A percentile compares a stretch with the other conserved stretches of the same genome.
phyloP scores from a whole-genome alignment of 92 coral and sea anemone genomes.

The Hydrozoanthus gracilis region DNA sequence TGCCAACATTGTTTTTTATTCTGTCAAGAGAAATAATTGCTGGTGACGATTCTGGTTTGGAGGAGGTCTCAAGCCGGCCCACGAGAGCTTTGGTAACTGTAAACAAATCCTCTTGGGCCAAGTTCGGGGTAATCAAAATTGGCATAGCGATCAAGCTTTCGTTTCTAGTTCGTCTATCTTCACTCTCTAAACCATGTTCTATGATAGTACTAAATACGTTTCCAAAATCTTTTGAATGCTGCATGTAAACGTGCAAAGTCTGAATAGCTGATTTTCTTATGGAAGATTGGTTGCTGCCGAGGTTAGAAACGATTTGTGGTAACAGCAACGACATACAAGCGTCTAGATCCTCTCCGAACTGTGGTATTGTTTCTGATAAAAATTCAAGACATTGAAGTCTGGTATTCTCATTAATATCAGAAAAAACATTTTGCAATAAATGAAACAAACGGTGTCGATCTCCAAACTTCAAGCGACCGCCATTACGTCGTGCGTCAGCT shows the following conservation, averaged over 20 bases:
- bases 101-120: conserved; percentile 97
- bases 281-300: conserved; percentile 93
- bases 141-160: conserved; percentile 96
- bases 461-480: conserved; percentile 95
- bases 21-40: conserved; percentile 95
- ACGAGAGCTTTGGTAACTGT: conserved; percentile 93
- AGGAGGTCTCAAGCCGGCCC: conserved; percentile 82
- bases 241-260: conserved; percentile 98
- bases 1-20: conserved; percentile 92
- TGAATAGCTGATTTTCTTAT: conserved; percentile 96
- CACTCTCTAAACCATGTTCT: conserved; percentile 94
- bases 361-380: conserved; percentile 92
- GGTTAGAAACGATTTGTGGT: conserved; percentile 92
- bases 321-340: conserved; percentile 91
- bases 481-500: conserved; percentile 95
- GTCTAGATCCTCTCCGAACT: conserved; percentile 93
- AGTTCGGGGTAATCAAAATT: conserved; percentile 92
- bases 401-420: conserved; percentile 86
- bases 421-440: conserved; percentile 87
- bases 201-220: conserved; percentile 92
- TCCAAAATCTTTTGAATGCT: conserved; percentile 84
- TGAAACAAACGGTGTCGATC: conserved; percentile 91
- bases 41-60: conserved; percentile 81
- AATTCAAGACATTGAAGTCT: conserved; percentile 92
- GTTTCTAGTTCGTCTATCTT: conserved; percentile 87